Conservation (phyloP, 2,888 invertebrate species). For the Chorisops tibialis region DNA sequence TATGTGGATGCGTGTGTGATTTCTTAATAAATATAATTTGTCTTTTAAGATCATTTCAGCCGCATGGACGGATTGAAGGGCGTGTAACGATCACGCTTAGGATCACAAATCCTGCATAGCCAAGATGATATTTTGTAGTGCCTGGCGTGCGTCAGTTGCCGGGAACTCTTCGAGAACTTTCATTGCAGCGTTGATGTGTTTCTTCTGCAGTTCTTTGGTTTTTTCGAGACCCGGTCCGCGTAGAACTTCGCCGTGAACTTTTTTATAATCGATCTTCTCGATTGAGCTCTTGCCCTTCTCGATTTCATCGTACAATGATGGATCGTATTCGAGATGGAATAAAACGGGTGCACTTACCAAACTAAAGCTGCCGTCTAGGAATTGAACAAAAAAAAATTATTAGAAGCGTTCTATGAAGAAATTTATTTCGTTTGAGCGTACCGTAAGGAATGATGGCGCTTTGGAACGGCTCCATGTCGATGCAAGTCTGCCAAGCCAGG, state of each 20-base stretch:
- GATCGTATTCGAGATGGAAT: conserved; percentile 74
- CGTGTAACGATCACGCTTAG: too few species aligned
- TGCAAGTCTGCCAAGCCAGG: conserved; percentile 81
- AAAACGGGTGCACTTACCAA: conserved; percentile 79
- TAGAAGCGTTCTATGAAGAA: conserved; percentile 39
- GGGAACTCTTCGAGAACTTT: conserved; percentile 72
- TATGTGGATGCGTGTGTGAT: too few species aligned
- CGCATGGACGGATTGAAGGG: too few species aligned
- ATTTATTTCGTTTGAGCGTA: not conserved
- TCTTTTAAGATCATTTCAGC: too few species aligned
- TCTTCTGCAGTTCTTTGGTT: conserved; percentile 70
- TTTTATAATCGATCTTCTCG: conserved; percentile 49
- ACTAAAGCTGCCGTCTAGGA: conserved; percentile 45
- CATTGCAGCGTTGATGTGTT: conserved; percentile 73
- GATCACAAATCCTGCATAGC: conserved; percentile 71
- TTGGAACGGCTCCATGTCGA: conserved; percentile 70
- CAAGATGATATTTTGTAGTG: conserved; percentile 79
- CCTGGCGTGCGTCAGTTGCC: conserved; percentile 77
- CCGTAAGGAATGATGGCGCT: not conserved
- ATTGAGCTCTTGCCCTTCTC: conserved; percentile 50
- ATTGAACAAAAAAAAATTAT: not conserved
- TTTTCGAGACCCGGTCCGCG: conserved; percentile 70
- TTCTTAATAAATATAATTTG: too few species aligned
- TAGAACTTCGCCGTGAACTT: conserved; percentile 59
- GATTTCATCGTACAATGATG: conserved; percentile 59